Percentiles rank a stretch among this genome's conserved stretches.
Conservation (phyloP, 2,797 vertebrate species). For the Dendrocincla fuliginosa region DNA sequence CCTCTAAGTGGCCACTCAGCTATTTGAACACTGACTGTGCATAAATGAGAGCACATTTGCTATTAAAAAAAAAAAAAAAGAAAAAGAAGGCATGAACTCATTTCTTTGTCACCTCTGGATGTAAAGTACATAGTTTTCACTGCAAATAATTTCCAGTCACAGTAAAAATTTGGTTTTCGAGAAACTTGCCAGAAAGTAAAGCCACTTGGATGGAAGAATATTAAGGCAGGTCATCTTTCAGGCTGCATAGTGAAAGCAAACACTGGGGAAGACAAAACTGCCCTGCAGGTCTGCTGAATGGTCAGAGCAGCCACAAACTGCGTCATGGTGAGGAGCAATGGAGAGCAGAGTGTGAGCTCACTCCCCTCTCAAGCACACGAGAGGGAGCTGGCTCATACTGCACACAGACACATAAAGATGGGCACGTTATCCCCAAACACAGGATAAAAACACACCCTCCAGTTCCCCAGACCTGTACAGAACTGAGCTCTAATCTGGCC, state of each 20-base stretch:
- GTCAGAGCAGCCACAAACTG: not conserved
- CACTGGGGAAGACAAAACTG: not conserved
- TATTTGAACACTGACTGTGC: not conserved
- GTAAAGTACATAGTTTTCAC: not conserved
- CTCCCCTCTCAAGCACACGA: not conserved
- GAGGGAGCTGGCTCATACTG: not conserved
- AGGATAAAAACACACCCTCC: not conserved
- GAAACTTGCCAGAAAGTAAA: not conserved
- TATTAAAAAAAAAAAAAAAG: not conserved
- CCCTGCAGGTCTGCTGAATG: not conserved
- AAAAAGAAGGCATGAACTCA: not conserved
- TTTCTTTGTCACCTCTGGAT: not conserved
- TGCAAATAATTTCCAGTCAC: not conserved
- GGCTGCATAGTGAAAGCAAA: not conserved
- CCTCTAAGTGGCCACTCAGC: not conserved
- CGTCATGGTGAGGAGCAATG: not conserved
- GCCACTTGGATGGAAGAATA: not conserved
- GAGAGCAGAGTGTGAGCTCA: not conserved
- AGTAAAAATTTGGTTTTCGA: not conserved
- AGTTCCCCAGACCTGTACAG: rapidly evolving
- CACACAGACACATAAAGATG: not conserved
- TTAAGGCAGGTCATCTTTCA: not conserved
- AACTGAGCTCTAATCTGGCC: not conserved
- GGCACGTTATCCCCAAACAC: rapidly evolving
- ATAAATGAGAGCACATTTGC: not conserved